These are phyloP conservation scores for Sinocyclocheilus anshuiensis DNA, from an alignment of 2,113 vertebrate genomes.

Conservation along the genomic window DNA sequence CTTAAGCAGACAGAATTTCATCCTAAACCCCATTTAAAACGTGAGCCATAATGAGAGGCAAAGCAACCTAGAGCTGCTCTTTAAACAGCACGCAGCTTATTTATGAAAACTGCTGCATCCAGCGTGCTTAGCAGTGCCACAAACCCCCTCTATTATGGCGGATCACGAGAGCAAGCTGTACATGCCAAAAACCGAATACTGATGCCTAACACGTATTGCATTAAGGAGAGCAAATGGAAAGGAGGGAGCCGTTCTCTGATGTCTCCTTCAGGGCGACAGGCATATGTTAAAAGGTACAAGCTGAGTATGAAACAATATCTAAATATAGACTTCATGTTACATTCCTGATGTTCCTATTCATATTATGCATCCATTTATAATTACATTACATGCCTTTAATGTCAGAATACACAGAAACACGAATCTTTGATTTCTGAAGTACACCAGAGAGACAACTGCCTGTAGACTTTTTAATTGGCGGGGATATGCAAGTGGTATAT, in stretches of 20 bases:
- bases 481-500: neutral
- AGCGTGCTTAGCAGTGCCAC: slow-evolving; percentile 27
- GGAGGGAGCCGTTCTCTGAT: slow-evolving; percentile 20
- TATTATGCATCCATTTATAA: neutral
- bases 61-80: slow-evolving; percentile 33
- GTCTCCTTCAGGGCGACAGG: slow-evolving; percentile 34
- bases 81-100: slow-evolving; percentile 32
- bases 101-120: slow-evolving; percentile 23
- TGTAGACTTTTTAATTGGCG: neutral
- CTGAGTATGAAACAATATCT: neutral
- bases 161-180: slow-evolving; percentile 38
- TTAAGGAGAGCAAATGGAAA: slow-evolving; percentile 43
- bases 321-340: neutral
- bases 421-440: neutral
- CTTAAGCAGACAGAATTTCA: slow-evolving; percentile 58
- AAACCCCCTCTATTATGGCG: slow-evolving; percentile 27
- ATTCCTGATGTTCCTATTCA: neutral
- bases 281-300: slow-evolving; percentile 25
- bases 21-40: slow-evolving; percentile 46
- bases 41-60: slow-evolving; percentile 45
- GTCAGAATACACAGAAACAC: neutral
- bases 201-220: slow-evolving; percentile 45
- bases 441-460: neutral
- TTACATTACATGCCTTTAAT: slow-evolving; percentile 15
- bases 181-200: slow-evolving; percentile 43